These are phyloP conservation scores for Sussaba pulchella DNA, from an alignment of 2,888 invertebrate genomes.

Conservation along the genomic window DNA sequence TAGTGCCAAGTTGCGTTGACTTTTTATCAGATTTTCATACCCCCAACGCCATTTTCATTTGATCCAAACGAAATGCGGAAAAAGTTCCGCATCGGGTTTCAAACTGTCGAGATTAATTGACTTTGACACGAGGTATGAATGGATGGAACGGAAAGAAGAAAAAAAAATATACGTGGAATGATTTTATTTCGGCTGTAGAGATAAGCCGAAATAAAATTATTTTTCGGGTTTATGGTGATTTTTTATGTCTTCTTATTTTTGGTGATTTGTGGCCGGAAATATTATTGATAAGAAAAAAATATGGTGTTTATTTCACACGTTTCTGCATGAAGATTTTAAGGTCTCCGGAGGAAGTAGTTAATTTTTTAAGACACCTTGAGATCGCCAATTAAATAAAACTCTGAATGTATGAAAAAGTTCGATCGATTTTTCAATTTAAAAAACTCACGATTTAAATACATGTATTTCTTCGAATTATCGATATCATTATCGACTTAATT, in stretches of 20 bases:
- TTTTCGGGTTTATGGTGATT: too few relatives aligned
- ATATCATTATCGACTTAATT: too few relatives aligned
- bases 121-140: not conserved
- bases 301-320: too few relatives aligned
- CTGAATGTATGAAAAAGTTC: not conserved
- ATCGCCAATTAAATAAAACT: not conserved
- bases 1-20: not conserved
- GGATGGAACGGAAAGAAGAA: too few relatives aligned
- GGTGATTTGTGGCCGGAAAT: too few relatives aligned
- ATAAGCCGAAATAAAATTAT: too few relatives aligned
- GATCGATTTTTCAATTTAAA: not conserved
- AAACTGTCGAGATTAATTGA: not conserved
- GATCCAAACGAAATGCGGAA: constrained; percentile 10
- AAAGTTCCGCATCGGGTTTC: not conserved
- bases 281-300: too few relatives aligned
- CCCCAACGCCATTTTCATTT: not conserved
- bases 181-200: not conserved
- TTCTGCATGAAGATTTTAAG: too few relatives aligned
- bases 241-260: too few relatives aligned
- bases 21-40: constrained; percentile 26
- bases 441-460: not conserved
- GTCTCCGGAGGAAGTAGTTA: too few relatives aligned
- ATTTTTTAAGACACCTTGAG: too few relatives aligned
- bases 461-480: too few relatives aligned
- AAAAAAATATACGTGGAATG: not conserved